These are phyloP conservation scores for Caenorhabditis macrosperma DNA, from an alignment of 2,888 invertebrate species.

Conservation along the genomic window DNA sequence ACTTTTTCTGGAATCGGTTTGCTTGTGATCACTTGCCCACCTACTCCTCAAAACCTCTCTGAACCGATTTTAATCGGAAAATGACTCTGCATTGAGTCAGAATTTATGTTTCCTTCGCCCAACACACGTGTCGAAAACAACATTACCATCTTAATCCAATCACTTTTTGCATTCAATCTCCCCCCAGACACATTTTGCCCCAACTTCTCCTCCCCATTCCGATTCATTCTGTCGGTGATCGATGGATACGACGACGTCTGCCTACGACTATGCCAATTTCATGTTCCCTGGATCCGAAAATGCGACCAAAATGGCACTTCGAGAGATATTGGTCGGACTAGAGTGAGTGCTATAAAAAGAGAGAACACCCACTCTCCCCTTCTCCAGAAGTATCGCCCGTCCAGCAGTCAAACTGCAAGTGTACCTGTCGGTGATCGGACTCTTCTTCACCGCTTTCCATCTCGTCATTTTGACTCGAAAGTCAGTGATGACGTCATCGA, in stretches of 20 bases:
- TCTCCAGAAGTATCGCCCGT: background rate
- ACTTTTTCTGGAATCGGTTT: too few species aligned
- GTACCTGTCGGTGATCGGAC: background rate
- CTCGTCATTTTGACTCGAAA: constrained; percentile 16
- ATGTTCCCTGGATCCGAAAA: constrained; percentile 1
- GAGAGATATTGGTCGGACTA: background rate
- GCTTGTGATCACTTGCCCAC: too few species aligned
- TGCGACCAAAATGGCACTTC: background rate
- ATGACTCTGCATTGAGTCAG: too few species aligned
- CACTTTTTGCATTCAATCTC: background rate
- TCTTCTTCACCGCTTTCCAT: background rate
- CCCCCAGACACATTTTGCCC: background rate
- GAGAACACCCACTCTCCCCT: too few species aligned
- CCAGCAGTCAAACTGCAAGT: background rate
- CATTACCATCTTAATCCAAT: too few species aligned
- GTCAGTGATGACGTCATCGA: constrained; percentile 30
- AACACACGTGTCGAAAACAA: too few species aligned
- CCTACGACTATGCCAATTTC: constrained; percentile 6
- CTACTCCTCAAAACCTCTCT: too few species aligned
- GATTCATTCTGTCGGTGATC: background rate
- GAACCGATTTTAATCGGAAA: too few species aligned
- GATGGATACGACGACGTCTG: constrained; percentile 1
- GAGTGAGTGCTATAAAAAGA: background rate
- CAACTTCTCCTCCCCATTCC: background rate
- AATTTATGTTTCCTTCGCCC: too few species aligned